phyloP scores from a whole-genome alignment of 2,113 vertebrate species.

The Acrocephalus arundinaceus region DNA sequence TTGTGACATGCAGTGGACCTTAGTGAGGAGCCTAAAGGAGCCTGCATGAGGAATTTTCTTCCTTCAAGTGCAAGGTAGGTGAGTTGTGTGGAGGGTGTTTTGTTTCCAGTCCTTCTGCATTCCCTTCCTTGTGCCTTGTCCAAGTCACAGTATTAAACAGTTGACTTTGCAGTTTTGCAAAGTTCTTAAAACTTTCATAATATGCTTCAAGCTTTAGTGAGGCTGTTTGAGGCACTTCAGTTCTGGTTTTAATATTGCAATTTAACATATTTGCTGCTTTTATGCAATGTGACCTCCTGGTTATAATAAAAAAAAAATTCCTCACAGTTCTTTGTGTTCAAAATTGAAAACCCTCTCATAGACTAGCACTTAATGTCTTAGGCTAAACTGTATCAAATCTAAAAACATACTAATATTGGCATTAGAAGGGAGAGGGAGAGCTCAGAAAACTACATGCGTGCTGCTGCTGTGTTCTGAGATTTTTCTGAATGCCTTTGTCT shows the following conservation, averaged over 20 bases:
- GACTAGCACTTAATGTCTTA: not conserved
- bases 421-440: not conserved
- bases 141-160: not conserved
- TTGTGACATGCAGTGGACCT: not conserved
- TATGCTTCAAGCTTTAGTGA: rapidly evolving
- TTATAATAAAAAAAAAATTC: not conserved
- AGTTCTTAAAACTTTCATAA: not conserved
- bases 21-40: not conserved
- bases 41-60: not conserved
- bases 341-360: not conserved
- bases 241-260: not conserved
- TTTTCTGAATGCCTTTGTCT: not conserved
- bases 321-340: not conserved
- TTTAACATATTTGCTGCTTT: not conserved
- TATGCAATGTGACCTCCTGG: not conserved
- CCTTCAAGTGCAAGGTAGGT: not conserved
- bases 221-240: not conserved
- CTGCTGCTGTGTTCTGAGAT: not conserved
- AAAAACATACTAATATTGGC: not conserved
- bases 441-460: rapidly evolving
- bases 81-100: not conserved
- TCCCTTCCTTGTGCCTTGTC: not conserved
- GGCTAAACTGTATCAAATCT: not conserved
- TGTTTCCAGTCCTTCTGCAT: not conserved
- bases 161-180: not conserved